Percentiles rank a stretch among this genome's conserved stretches.
phyloP scores from a whole-genome alignment of 2,797 vertebrate species.

The Anolis apletophallus region DNA sequence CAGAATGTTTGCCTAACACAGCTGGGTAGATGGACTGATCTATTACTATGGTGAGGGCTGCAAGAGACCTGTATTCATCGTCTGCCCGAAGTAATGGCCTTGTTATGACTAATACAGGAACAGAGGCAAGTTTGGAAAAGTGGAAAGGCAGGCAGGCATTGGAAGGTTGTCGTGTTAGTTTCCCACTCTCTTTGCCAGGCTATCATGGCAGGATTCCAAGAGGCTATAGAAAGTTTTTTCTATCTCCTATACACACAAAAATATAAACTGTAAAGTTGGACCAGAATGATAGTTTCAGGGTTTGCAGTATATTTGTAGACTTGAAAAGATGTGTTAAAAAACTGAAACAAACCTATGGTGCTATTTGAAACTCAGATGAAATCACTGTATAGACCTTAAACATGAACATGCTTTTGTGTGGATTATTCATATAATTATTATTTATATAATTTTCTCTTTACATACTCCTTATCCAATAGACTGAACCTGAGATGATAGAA shows the following conservation, averaged over 20 bases:
- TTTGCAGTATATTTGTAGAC: not conserved
- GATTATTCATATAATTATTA: no score
- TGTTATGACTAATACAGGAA: not conserved
- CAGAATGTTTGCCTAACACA: not conserved
- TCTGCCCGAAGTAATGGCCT: not conserved
- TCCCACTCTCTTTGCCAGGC: not conserved
- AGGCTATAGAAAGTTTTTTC: not conserved
- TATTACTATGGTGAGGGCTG: not conserved
- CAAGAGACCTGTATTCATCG: not conserved
- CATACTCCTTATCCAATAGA: constrained; percentile 78
- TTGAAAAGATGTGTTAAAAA: not conserved
- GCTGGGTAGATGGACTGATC: not conserved
- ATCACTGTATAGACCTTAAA: not conserved
- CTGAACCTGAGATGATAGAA: constrained; percentile 95
- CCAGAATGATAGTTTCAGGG: not conserved
- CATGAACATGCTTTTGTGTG: not conserved
- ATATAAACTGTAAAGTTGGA: not conserved
- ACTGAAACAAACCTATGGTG: not conserved
- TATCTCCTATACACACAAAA: not conserved
- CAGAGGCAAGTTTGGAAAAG: not conserved
- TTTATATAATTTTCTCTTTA: not conserved
- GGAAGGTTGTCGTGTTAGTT: not conserved
- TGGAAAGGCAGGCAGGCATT: not conserved
- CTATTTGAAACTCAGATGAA: not conserved
- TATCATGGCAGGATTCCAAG: not conserved